Evolutionary conservation across 2,113 vertebrate species (phyloP).

Genomic region (Hystrix cristata): DNA sequence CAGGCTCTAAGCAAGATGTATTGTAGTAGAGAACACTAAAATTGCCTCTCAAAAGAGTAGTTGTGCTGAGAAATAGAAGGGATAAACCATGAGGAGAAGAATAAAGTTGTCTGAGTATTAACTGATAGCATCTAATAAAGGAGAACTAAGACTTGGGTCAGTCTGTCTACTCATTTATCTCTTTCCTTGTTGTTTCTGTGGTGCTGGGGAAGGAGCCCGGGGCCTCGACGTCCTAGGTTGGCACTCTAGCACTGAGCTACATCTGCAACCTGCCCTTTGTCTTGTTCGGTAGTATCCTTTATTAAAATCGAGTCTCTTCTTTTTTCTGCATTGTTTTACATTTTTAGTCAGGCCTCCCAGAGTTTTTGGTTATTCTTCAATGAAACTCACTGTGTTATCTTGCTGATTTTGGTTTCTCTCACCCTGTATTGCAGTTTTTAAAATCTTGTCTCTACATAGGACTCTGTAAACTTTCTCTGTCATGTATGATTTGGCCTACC

Average conservation of each 20-base stretch:
- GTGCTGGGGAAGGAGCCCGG: background rate
- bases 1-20: background rate
- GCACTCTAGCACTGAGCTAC: too few species aligned
- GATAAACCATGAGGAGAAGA: background rate
- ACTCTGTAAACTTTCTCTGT: background rate
- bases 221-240: background rate
- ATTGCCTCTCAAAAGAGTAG: background rate
- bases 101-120: background rate
- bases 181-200: background rate
- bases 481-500: rapidly evolving
- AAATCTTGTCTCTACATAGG: background rate
- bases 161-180: background rate
- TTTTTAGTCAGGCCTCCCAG: background rate
- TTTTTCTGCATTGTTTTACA: background rate
- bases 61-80: background rate
- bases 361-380: background rate
- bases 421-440: background rate
- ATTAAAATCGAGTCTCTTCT: background rate
- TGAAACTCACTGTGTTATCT: background rate
- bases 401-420: background rate
- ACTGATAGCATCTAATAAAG: background rate
- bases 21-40: background rate
- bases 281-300: background rate
- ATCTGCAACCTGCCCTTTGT: background rate
- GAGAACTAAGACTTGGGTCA: background rate